phyloP scores from a whole-genome alignment of 2,113 vertebrate species.

The Tupaia tana region DNA sequence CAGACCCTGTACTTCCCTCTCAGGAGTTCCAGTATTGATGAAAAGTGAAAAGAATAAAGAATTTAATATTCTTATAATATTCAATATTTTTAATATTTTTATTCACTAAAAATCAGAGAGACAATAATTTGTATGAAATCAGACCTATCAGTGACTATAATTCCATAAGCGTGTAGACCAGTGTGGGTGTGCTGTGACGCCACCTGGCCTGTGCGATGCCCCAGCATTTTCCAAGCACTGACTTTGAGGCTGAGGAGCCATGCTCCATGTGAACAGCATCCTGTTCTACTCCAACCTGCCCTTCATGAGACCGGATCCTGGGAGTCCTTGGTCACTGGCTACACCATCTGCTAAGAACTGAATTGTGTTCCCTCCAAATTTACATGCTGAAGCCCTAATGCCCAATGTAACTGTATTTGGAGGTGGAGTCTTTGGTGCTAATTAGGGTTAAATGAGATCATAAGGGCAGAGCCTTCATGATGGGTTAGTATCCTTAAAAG shows the following conservation, averaged over 20 bases:
- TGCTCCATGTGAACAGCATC: not conserved
- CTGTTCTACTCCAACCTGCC: not conserved
- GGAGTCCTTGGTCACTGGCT: not conserved
- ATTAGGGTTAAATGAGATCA: not conserved
- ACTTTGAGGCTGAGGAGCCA: not conserved
- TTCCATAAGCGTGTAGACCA: not conserved
- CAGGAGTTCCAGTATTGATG: not conserved
- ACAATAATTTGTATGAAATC: not conserved
- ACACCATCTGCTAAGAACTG: not conserved
- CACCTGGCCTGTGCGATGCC: not conserved
- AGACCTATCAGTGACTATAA: not conserved
- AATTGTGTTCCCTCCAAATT: not conserved
- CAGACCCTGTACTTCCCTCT: not conserved
- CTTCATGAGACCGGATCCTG: not conserved
- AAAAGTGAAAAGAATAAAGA: conserved; percentile 28
- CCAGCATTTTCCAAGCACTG: not conserved
- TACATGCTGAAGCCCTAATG: not conserved
- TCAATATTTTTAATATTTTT: too few species aligned
- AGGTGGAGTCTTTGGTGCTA: not conserved
- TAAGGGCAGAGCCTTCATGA: not conserved
- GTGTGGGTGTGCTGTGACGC: not conserved
- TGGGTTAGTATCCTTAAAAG: not conserved
- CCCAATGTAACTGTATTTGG: not conserved
- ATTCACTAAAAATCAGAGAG: not conserved
- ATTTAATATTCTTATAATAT: too few species aligned